Evolutionary conservation across 2,113 vertebrate genomes (phyloP).

Genomic region (Pipra filicauda): DNA sequence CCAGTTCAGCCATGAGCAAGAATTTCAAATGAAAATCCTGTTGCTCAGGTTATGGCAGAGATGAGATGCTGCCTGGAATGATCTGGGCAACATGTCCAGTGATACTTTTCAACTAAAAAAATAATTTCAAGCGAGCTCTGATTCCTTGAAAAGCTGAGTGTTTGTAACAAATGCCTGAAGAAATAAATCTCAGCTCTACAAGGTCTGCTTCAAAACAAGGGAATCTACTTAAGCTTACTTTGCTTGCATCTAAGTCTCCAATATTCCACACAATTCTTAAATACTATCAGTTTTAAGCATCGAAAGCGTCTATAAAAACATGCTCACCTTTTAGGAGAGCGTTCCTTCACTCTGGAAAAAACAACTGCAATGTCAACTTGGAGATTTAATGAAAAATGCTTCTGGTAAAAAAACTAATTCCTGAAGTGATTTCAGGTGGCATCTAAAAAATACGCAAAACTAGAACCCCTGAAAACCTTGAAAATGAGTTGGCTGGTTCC

Average conservation of each 20-base stretch:
- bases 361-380: background rate
- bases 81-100: background rate
- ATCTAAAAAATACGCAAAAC: background rate
- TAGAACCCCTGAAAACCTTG: background rate
- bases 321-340: background rate
- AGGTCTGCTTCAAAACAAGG: background rate
- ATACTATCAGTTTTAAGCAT: background rate
- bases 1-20: background rate
- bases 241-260: background rate
- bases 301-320: background rate
- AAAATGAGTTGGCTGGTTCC: background rate
- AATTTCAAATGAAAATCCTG: background rate
- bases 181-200: background rate
- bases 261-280: background rate
- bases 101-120: background rate
- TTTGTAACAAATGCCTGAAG: background rate
- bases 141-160: background rate
- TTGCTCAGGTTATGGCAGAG: background rate
- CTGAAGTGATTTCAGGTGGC: background rate
- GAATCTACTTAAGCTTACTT: background rate
- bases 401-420: background rate
- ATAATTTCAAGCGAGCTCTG: background rate
- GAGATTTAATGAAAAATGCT: background rate
- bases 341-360: background rate
- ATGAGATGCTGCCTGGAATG: background rate